These are phyloP conservation scores for Porites lutea DNA, from an alignment of 64 coral and sea anemone species.

Conservation along the genomic window DNA sequence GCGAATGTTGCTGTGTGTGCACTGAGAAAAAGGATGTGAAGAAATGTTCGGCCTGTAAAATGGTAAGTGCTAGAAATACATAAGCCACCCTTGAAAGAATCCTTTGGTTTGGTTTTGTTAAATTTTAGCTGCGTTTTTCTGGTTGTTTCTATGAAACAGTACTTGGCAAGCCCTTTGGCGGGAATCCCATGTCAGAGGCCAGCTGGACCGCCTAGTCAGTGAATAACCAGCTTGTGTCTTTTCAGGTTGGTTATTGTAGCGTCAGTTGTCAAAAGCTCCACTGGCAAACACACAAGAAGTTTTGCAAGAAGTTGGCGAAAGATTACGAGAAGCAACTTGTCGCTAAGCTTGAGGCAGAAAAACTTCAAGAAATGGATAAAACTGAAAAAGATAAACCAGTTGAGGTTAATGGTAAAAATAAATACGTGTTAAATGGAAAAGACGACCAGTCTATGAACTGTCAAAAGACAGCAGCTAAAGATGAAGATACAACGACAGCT, in stretches of 20 bases:
- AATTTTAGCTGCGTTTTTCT: too few relatives aligned
- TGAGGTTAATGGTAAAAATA: slow-evolving; percentile 40
- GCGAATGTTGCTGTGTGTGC: slow-evolving; percentile 78
- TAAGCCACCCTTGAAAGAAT: too few relatives aligned
- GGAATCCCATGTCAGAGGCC: too few relatives aligned
- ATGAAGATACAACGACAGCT: neutral
- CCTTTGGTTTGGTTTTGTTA: too few relatives aligned
- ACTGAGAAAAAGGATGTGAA: slow-evolving; percentile 70
- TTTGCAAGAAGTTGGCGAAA: slow-evolving; percentile 78
- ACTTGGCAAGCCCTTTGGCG: too few relatives aligned
- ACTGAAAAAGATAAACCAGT: neutral
- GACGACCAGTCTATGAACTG: neutral
- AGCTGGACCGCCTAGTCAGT: neutral
- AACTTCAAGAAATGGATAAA: slow-evolving; percentile 40
- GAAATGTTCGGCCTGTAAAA: slow-evolving; percentile 92
- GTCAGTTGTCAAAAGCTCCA: slow-evolving; percentile 94
- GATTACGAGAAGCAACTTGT: slow-evolving; percentile 65
- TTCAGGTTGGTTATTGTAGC: slow-evolving; percentile 89
- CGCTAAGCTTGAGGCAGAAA: slow-evolving; percentile 52
- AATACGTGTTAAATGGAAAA: neutral
- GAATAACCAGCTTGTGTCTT: neutral
- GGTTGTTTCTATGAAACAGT: too few relatives aligned
- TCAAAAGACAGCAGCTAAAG: neutral
- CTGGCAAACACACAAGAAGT: slow-evolving; percentile 95
- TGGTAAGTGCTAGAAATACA: slow-evolving; percentile 17